Conservation (phyloP, 2,888 invertebrate genomes). For the Spicauda simplicius region DNA sequence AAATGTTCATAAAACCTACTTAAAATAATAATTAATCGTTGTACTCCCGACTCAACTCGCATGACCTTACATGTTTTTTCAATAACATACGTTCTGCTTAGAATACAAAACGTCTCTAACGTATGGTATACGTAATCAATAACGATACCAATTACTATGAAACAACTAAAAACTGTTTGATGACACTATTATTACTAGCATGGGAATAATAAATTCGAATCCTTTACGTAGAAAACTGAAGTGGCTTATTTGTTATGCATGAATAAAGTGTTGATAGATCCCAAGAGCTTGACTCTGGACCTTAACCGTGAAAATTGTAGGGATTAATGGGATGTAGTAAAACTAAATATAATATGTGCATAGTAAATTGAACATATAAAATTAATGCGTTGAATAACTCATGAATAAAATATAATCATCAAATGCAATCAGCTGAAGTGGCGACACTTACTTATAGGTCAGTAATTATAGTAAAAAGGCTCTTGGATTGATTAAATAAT, state of each 20-base stretch:
- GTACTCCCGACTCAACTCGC: too few relatives aligned
- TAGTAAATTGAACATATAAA: background rate
- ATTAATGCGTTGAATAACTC: background rate
- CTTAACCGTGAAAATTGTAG: conserved; percentile 18
- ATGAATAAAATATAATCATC: background rate
- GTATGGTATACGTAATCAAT: too few relatives aligned
- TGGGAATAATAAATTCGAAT: conserved; percentile 47
- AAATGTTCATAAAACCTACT: too few relatives aligned
- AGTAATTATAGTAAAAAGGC: too few relatives aligned
- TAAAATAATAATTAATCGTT: too few relatives aligned
- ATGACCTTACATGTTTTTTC: too few relatives aligned
- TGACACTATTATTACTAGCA: conserved; percentile 43
- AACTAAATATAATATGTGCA: too few relatives aligned
- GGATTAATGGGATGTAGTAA: conserved; percentile 1
- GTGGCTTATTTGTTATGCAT: conserved; percentile 55
- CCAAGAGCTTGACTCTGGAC: conserved; percentile 46
- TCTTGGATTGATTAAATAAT: too few relatives aligned
- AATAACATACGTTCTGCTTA: too few relatives aligned
- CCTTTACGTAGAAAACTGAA: conserved; percentile 35
- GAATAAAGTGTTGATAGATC: conserved; percentile 51
- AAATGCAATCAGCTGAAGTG: background rate
- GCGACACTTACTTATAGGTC: background rate
- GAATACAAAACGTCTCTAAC: too few relatives aligned
- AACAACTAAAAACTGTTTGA: background rate
- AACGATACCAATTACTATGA: background rate